A percentile compares a stretch with the other conserved stretches of the same genome.
Conservation (phyloP, 2,797 vertebrate species). For the Anas bahamensis region DNA sequence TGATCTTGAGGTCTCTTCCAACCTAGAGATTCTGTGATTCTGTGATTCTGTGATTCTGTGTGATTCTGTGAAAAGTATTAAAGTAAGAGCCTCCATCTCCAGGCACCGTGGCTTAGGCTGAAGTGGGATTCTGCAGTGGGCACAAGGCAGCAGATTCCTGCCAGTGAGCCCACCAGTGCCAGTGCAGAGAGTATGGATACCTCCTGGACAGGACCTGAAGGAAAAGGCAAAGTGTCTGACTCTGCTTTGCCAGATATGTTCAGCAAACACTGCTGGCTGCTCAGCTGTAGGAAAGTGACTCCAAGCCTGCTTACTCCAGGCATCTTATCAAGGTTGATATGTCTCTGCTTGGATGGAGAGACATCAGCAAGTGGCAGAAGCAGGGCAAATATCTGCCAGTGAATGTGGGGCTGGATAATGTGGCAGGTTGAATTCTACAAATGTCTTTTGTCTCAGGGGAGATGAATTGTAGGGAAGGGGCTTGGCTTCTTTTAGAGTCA, state of each 20-base stretch:
- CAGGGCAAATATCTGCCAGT: background rate
- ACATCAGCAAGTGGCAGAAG: background rate
- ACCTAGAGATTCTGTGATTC: too few species aligned
- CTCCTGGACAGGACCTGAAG: background rate
- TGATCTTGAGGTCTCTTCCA: too few species aligned
- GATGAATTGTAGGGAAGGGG: fast-evolving
- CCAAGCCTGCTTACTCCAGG: background rate
- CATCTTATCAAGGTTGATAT: background rate
- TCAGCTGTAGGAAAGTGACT: background rate
- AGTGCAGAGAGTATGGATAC: background rate
- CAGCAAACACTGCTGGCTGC: background rate
- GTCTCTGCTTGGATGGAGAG: background rate
- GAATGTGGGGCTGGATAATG: background rate
- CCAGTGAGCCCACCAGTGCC: background rate
- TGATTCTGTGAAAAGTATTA: background rate
- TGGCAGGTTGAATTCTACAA: background rate
- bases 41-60: too few species aligned
- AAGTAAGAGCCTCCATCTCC: background rate
- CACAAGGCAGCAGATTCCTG: background rate
- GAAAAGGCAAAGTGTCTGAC: background rate
- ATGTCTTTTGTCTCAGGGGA: background rate
- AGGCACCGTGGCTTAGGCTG: background rate
- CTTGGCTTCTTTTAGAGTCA: background rate
- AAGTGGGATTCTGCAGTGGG: background rate
- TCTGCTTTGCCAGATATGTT: background rate